Base-by-base conservation (phyloP, 2,888 invertebrate species). In the Gymnoscelis rufifasciata region DNA sequence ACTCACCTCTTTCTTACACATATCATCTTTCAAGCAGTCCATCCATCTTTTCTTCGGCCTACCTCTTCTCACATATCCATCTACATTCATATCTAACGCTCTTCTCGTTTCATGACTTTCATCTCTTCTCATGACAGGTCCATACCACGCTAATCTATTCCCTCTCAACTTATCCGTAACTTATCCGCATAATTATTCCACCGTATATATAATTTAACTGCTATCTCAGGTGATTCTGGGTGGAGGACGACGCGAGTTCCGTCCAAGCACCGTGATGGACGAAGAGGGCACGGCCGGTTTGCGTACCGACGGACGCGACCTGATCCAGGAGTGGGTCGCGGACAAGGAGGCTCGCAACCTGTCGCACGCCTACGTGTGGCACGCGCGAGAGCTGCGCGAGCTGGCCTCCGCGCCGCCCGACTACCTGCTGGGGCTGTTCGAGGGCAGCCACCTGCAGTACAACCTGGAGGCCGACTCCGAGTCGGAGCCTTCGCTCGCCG, bases 201-300 rank as follows among this genome's bases (percentile, higher is more conserved):
- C n/a, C n/a, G n/a, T n/a, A n/a, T n/a, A n/a, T n/a, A n/a, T n/a
- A n/a, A n/a, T n/a, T n/a, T n/a, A n/a, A n/a, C n/a, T n/a, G n/a
- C 3, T 19, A 1, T 37, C 14, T 0, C 29, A 57, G 89, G 90
- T 93, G 0, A 90, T 94, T 33, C 70, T 95, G 48, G 95, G 94
- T 0, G 94, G 95, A 0, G 95, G 95, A 1, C 83, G 93, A 15
- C 74, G 78, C 5, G 89, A 91, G 47, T 92, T 95, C 56, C 64
- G 92, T 10, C 90, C 92, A 0, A 87, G 76, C 7, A 71, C 70
- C 1, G 61, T 59, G 0, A 57, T 56, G 11, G 93, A 91, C 69
- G 89, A 81, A 15, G 88, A 90, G 51, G 88, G 87, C 1, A 60
- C 68, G 0, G 19, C 10, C 0, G 90, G 91, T 0, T 56, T 62